Base-by-base conservation (phyloP, 2,888 invertebrate genomes). In the Drosophila falleni region DNA sequence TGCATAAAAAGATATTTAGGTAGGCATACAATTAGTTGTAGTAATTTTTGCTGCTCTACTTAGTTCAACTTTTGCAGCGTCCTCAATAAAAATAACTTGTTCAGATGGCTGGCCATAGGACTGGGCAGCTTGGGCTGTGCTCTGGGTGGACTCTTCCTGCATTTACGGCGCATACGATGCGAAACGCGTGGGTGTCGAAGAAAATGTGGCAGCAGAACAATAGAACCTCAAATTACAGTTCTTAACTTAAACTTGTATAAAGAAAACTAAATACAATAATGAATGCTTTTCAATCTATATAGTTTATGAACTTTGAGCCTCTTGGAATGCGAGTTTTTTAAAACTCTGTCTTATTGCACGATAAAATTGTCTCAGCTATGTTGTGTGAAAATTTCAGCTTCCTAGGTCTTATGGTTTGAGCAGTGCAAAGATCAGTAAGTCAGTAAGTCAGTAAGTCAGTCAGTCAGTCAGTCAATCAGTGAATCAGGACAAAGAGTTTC, bases 1-100 rank as follows among this genome's bases (percentile, higher is more conserved):
- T 90, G 16, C 72, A 82, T 26, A 70, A 77, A n/a, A 80, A 81
- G 51, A 75, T 90, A 35, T 89, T 85, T 62, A 55, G 68, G 90
- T 90, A 19, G 5, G 1, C 6, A 16, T 19, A 2, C 1, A 13
- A 29, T 10, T 1, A 13, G 0, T 23, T 46, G 6, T 10, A 41
- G n/a, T 41, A 19, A 5, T 13, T n/a, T 1, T 13, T 1, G 8
- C 19, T 49, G 15, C 5, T 42, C 15, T 26, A 33, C 15, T 37
- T 15, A 11, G 23, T 10, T 5, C 15, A 23, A 33, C 4, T 5
- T 41, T 31, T 39, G 1, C 63, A 88, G 89, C 13, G 73, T 78
- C 9, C 53, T 88, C 11, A 76, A 74, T 31, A 60, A 65, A 58
- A 88, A 87, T 42, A 87, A 81, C 19, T 15, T 74, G 13, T 64